A percentile compares a stretch with the other conserved stretches of the same genome.
These are phyloP conservation scores for Prietella phreatophila DNA, from an alignment of 2,113 vertebrate genomes.

Conservation along the genomic window DNA sequence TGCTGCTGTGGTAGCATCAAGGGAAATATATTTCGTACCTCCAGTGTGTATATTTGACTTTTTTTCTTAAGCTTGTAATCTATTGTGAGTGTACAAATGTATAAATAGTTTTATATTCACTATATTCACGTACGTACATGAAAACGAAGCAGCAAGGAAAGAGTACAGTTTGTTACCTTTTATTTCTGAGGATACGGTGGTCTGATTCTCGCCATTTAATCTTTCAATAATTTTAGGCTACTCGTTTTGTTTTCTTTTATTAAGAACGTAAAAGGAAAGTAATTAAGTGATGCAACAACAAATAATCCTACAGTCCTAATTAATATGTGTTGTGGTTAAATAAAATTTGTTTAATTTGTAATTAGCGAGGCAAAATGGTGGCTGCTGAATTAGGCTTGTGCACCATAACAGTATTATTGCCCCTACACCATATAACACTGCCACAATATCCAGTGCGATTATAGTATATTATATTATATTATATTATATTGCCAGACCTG, in stretches of 20 bases:
- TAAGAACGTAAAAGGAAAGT: not conserved
- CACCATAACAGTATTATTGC: not conserved
- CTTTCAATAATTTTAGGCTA: not conserved
- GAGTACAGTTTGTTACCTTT: not conserved
- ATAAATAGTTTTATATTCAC: not conserved
- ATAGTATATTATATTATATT: too few relatives aligned
- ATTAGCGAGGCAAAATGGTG: not conserved
- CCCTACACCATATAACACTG: not conserved
- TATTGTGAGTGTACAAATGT: not conserved
- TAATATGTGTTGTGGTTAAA: not conserved
- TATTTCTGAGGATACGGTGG: not conserved
- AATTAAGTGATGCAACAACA: not conserved
- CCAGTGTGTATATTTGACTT: not conserved
- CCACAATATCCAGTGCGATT: not conserved
- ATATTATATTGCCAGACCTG: not conserved
- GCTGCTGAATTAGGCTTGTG: not conserved
- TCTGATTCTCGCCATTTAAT: not conserved
- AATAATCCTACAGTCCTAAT: not conserved
- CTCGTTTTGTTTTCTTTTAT: not conserved
- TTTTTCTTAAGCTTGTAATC: not conserved
- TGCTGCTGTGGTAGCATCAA: not conserved
- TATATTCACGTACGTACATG: too few relatives aligned
- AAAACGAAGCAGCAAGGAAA: not conserved
- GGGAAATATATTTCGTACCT: not conserved
- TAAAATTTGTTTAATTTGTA: not conserved